Base-by-base conservation (phyloP, 2,888 invertebrate species). In the Euplexia lucipara region DNA sequence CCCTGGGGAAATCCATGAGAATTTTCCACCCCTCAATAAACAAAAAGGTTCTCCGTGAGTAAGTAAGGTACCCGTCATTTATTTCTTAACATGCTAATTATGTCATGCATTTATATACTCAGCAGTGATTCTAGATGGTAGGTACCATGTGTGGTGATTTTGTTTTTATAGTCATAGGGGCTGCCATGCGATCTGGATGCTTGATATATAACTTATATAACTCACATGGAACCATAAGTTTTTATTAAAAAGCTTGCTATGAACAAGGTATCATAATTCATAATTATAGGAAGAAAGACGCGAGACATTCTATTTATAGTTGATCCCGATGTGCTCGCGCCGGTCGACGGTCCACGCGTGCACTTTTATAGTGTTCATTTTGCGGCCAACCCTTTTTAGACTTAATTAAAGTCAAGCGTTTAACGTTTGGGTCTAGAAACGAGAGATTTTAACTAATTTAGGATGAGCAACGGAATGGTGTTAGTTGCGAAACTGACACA, bases 221-320 rank as follows among this genome's bases (percentile, higher is more conserved):
- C n/a, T n/a, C n/a, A n/a, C n/a, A n/a, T n/a, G n/a, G 32, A 52
- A 41, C 32, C 39, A 8, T 30, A 0, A 0, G 16, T 41, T 59
- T 58, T 70, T 59, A 59, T 45, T 18, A 34, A 16, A n/a, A 65
- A 39, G 12, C 9, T n/a, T 7, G 7, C 58, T 44, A 20, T 1
- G 14, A 30, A 42, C 35, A 37, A 41, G 39, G 51, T 9, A 39
- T 34, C 42, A 76, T 70, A 76, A 71, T 30, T 70, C 37, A 70
- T 54, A 47, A 72, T 61, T 76, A 76, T 54, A 57, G 75, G 60
- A 71, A 57, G 62, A 54, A 45, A 60, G 76, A 70, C 41, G 45
- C 42, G 62, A 51, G 72, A 72, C 77, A 52, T 20, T 72, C 63
- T 72, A 72, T 76, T 72, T 76, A 35, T 69, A 70, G 53, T 18